Evolutionary conservation across 2,797 vertebrate genomes (phyloP), one percentile per base, ranked within the genome.

Genomic region (Luscinia megarhynchos): DNA sequence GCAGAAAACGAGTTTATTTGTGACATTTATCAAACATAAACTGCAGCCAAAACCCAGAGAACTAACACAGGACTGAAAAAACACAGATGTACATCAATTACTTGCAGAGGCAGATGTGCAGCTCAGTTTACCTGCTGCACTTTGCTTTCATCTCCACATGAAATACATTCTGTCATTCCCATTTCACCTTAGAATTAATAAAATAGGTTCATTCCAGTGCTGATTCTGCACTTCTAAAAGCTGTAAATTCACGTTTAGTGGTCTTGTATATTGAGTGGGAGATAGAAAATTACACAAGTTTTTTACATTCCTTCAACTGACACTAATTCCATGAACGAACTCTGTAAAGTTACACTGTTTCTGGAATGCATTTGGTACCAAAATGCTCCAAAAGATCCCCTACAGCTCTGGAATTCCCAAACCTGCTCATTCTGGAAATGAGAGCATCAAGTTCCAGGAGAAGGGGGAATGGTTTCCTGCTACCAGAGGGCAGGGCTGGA

Each of bases 361-460:
- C 48, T 46, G 12, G 32, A 27, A 45, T 79, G n/a, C 12, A 29
- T 10, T 23, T 70, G 61, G 20, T 19, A 80, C 7, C 20, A 62
- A 89, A 92, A 54, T 6, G 6, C 22, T 50, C 24, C 4, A 19
- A 67, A 51, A 67, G 7, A 54, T 41, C 4, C 12, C 48, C 6
- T 9, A 27, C 5, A 22, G 27, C 11, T 51, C 13, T 0, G 1
- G 12, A 88, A 88, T 55, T 73, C 38, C 59, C 32, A 59, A 48
- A 58, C 19, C 10, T 55, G 10, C 3, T 68, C 18, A 23, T 40
- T 69, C 24, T 21, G 66, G 11, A 11, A 38, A 70, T 0, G 0
- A 62, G 22, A 36, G 30, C 38, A 23, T 16, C 22, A 14, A 32
- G 11, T 10, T 40, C 34, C 53, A 58, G 45, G 12, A 70, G 10